Percentiles rank a stretch among this genome's conserved stretches.
These are phyloP conservation scores for Folsomia candida DNA, from an alignment of 2,888 invertebrate species.

Conservation along the genomic window DNA sequence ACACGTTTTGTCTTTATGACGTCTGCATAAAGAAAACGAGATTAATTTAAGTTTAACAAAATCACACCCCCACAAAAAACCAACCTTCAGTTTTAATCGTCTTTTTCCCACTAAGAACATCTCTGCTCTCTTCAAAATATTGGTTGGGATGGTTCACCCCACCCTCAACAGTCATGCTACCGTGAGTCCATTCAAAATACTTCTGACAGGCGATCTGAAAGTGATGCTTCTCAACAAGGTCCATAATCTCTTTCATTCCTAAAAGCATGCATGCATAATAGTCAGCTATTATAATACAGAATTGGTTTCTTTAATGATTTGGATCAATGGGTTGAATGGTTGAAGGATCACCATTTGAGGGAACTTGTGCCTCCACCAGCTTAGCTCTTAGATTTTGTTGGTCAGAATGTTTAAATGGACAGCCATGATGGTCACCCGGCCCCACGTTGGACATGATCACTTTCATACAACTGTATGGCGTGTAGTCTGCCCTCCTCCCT, in stretches of 20 bases:
- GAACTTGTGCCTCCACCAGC: conserved; percentile 66
- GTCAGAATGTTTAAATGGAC: conserved; percentile 86
- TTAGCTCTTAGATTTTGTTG: conserved; percentile 67
- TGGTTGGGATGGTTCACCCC: conserved; percentile 87
- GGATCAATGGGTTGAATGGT: background rate
- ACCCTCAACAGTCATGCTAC: conserved; percentile 62
- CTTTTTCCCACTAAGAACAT: conserved; percentile 53
- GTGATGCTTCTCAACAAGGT: conserved; percentile 71
- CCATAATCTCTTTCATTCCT: conserved; percentile 70
- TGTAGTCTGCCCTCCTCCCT: conserved; percentile 83
- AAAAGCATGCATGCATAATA: no score
- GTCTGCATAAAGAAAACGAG: no score
- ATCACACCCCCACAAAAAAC: no score
- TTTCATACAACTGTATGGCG: conserved; percentile 87
- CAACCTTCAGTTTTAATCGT: conserved; percentile 30
- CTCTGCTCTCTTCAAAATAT: conserved; percentile 77
- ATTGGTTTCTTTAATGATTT: background rate
- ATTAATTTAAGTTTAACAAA: no score
- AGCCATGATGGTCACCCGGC: conserved; percentile 85
- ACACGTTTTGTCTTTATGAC: no score
- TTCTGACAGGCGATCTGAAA: conserved; percentile 86
- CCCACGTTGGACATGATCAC: conserved; percentile 76
- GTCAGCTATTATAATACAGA: no score
- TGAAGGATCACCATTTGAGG: conserved; percentile 58
- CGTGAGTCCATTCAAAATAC: conserved; percentile 74